Conservation (phyloP, 2,113 vertebrate species). For the Corvus cornix region DNA sequence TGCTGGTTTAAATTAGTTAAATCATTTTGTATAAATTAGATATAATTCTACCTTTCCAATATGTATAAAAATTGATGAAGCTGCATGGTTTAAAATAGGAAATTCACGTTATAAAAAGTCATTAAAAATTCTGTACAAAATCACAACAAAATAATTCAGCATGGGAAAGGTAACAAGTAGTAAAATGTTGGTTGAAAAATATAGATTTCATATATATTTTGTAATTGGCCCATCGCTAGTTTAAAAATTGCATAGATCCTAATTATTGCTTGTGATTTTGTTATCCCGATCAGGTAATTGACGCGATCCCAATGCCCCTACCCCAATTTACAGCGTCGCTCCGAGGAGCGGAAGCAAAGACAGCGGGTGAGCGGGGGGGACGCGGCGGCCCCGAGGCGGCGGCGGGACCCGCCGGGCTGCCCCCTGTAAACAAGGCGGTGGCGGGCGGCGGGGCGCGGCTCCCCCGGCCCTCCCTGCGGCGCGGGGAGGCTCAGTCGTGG, state of each 20-base stretch:
- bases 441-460: constrained; percentile 57
- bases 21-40: constrained; percentile 88
- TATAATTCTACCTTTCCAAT: constrained; percentile 85
- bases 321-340: constrained; percentile 65
- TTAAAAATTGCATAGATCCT: constrained; percentile 98
- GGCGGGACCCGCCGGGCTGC: constrained; percentile 47
- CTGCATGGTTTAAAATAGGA: constrained; percentile 89
- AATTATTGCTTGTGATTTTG: constrained; percentile 94
- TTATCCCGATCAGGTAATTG: constrained; percentile 81
- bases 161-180: constrained; percentile 89
- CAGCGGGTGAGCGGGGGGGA: not conserved
- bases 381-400: constrained; percentile 72
- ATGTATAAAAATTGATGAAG: constrained; percentile 90
- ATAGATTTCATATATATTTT: constrained; percentile 89
- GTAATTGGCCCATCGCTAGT: constrained; percentile 87
- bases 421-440: constrained; percentile 75
- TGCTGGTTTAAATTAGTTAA: constrained; percentile 88
- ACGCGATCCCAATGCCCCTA: constrained; percentile 75
- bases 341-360: not conserved
- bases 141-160: constrained; percentile 92
- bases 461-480: constrained; percentile 33
- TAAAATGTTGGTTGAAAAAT: constrained; percentile 93
- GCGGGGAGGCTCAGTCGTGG: constrained; percentile 82
- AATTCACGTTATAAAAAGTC: constrained; percentile 91
- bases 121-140: constrained; percentile 95